phyloP scores from a whole-genome alignment of 2,888 invertebrate species.

The Raillietiella orientalis region DNA sequence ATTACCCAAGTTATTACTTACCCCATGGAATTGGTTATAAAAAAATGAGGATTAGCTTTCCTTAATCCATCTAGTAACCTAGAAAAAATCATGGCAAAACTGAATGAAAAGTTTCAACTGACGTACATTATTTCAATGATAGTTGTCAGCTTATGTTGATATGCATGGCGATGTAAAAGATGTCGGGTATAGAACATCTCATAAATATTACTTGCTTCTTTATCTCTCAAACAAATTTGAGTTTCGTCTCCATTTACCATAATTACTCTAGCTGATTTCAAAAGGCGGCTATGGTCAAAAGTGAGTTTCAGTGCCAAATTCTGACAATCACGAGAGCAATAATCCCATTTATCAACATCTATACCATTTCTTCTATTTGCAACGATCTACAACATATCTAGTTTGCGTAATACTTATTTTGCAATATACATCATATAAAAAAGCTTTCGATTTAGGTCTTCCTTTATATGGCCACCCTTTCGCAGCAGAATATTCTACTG shows the following conservation, averaged over 20 bases:
- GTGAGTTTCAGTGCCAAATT: conserved; percentile 15
- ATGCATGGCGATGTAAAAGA: conserved; percentile 16
- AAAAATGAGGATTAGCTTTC: conserved; percentile 7
- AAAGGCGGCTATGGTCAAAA: conserved; percentile 16
- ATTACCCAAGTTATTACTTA: too few relatives aligned
- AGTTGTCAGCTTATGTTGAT: conserved; percentile 16
- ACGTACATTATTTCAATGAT: conserved; percentile 17
- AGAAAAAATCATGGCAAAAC: conserved; percentile 1
- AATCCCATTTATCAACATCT: conserved; percentile 34
- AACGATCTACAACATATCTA: conserved; percentile 16
- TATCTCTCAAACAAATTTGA: conserved; percentile 16
- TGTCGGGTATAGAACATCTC: conserved; percentile 17
- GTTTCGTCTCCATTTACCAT: conserved; percentile 8
- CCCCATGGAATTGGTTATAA: too few relatives aligned
- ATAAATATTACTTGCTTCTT: conserved; percentile 15
- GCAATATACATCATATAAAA: conserved; percentile 2
- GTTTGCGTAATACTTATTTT: not conserved
- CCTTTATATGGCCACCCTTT: not conserved
- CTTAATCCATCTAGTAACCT: conserved; percentile 7
- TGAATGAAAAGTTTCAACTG: too few relatives aligned
- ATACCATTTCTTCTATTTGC: conserved; percentile 22
- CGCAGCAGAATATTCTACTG: not conserved
- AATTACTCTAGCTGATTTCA: conserved; percentile 14
- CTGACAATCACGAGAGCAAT: conserved; percentile 22
- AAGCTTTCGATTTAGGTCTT: not conserved